Percentiles rank a stretch among this genome's conserved stretches.
phyloP scores from a whole-genome alignment of 2,888 invertebrate species.

The Drosophila neonasuta region DNA sequence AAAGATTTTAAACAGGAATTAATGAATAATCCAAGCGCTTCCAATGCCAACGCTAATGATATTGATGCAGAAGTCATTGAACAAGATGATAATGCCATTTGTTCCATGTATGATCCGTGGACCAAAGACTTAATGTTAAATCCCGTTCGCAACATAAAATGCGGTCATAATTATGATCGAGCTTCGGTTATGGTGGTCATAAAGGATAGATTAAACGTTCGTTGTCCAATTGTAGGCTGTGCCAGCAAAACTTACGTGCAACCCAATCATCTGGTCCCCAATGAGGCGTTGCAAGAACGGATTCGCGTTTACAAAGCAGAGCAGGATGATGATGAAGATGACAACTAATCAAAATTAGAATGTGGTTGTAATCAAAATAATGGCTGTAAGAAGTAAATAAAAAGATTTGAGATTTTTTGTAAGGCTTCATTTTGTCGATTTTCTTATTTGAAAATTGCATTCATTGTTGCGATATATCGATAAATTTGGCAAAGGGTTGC shows the following conservation, averaged over 20 bases:
- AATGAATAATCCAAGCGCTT: neutral
- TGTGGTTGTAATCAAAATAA: neutral
- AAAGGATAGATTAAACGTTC: conserved; percentile 7
- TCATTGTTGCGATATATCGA: neutral
- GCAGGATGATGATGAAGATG: conserved; percentile 22
- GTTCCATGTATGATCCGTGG: conserved; percentile 58
- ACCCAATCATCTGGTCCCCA: conserved; percentile 24
- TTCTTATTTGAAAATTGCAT: no score
- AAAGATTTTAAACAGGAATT: conserved; percentile 26
- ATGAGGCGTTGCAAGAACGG: conserved; percentile 14
- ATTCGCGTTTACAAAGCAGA: conserved; percentile 10
- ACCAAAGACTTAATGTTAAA: conserved; percentile 39
- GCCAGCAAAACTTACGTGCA: conserved; percentile 30
- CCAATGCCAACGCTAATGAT: neutral
- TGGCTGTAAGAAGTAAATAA: neutral
- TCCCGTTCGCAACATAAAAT: conserved; percentile 46
- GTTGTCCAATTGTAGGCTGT: conserved; percentile 55
- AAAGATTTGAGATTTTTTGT: no score
- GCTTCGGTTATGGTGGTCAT: conserved; percentile 29
- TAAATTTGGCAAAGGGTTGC: neutral
- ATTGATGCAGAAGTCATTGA: conserved; percentile 1
- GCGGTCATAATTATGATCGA: conserved; percentile 53
- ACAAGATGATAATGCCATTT: neutral
- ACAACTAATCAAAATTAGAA: neutral
- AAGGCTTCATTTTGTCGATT: no score